These are phyloP conservation scores for Catotricha subobsoleta DNA, from an alignment of 2,888 invertebrate genomes.

Conservation along the genomic window DNA sequence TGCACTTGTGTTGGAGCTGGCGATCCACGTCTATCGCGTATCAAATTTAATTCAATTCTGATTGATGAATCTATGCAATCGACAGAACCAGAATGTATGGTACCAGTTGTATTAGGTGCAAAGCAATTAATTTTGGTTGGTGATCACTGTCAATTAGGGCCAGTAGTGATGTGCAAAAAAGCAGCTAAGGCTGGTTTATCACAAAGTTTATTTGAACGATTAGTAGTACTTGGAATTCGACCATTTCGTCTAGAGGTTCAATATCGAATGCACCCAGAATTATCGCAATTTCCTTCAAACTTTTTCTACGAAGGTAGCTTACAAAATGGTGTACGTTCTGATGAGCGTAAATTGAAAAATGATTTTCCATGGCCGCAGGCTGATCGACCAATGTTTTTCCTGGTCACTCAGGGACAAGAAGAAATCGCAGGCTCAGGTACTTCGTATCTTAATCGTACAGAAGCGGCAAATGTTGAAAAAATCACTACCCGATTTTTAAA, in stretches of 20 bases:
- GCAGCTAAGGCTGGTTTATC: constrained; percentile 93
- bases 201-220: constrained; percentile 89
- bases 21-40: constrained; percentile 77
- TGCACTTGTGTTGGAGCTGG: constrained; percentile 99
- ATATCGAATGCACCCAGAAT: constrained; percentile 97
- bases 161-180: constrained; percentile 99
- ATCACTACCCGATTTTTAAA: constrained; percentile 88
- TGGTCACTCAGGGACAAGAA: constrained; percentile 94
- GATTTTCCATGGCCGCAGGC: constrained; percentile 97
- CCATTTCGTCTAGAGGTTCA: constrained; percentile 95
- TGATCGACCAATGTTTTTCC: constrained; percentile 97
- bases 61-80: constrained; percentile 97
- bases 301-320: constrained; percentile 98
- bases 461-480: constrained; percentile 97
- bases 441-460: constrained; percentile 94
- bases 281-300: constrained; percentile 95
- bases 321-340: constrained; percentile 97
- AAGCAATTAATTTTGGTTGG: constrained; percentile 94
- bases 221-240: constrained; percentile 91
- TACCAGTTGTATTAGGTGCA: constrained; percentile 93
- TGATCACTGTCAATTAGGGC: constrained; percentile 97
- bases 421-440: constrained; percentile 98
- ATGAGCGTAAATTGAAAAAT: constrained; percentile 79
- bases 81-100: constrained; percentile 97
- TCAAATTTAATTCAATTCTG: constrained; percentile 89